Evolutionary conservation across 2,113 vertebrate genomes (phyloP).

Genomic region (Platysternon megacephalum): DNA sequence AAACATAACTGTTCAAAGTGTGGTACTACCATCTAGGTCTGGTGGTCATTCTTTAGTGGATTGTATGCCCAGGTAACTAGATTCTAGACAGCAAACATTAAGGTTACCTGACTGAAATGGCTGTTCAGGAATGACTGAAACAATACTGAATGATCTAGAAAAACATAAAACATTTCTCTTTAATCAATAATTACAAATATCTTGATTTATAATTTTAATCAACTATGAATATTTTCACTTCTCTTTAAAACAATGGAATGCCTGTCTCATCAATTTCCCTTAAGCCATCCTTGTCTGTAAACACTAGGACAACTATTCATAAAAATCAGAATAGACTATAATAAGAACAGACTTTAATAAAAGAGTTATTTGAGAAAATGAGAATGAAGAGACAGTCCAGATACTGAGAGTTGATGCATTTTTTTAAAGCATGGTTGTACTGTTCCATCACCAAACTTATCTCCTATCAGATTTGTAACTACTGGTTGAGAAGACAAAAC

Average conservation of each 20-base stretch:
- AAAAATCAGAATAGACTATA: not conserved
- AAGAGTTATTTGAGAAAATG: not conserved
- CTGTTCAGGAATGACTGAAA: not conserved
- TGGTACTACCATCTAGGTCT: not conserved
- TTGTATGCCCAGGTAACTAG: not conserved
- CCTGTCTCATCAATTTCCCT: not conserved
- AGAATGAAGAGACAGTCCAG: not conserved
- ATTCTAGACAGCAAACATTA: not conserved
- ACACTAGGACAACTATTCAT: not conserved
- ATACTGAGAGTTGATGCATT: not conserved
- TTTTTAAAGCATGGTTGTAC: slow-evolving; percentile 1
- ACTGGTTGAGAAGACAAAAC: not conserved
- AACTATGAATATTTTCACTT: not conserved
- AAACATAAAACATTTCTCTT: not conserved
- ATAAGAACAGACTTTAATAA: not conserved
- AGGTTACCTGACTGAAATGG: not conserved
- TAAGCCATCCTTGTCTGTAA: not conserved
- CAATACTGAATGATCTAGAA: not conserved
- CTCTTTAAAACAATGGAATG: not conserved
- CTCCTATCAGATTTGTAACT: slow-evolving; percentile 18
- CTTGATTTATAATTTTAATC: not conserved
- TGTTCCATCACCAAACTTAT: not conserved
- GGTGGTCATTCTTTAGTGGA: not conserved
- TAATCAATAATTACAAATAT: not conserved
- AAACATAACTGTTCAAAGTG: not conserved